Percentiles rank a stretch among this genome's conserved stretches.
These are phyloP conservation scores for Rhagoletis zephyria DNA, from an alignment of 1,140 invertebrate genomes.

Conservation along the genomic window DNA sequence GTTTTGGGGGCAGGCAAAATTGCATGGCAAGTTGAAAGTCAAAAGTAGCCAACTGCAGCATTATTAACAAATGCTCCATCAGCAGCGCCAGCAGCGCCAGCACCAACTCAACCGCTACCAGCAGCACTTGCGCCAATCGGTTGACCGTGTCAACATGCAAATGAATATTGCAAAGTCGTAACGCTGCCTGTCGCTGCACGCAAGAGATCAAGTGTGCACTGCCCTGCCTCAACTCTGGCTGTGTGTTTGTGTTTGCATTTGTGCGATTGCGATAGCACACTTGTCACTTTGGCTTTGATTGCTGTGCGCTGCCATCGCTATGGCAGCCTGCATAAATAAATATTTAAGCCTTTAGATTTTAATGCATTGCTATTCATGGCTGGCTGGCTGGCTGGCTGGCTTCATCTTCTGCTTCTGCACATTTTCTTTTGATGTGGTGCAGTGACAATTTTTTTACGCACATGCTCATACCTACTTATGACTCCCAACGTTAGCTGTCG, in stretches of 20 bases:
- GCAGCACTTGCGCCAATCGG: background rate
- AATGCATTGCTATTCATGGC: background rate
- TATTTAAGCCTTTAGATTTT: slow-evolving; percentile 38
- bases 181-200: background rate
- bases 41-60: too few species aligned
- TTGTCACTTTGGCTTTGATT: slow-evolving; percentile 37
- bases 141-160: slow-evolving; percentile 36
- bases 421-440: too few species aligned
- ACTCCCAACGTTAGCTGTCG: background rate
- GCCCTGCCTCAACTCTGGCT: background rate
- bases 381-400: background rate
- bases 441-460: slow-evolving; percentile 10
- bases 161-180: background rate
- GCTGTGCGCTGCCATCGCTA: background rate
- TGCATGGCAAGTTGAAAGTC: too few species aligned
- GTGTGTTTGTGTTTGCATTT: background rate
- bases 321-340: slow-evolving; percentile 19
- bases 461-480: background rate
- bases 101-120: too few species aligned
- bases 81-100: too few species aligned
- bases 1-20: too few species aligned
- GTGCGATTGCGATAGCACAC: background rate
- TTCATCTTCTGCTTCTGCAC: background rate
- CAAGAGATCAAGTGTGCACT: background rate
- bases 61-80: too few species aligned